Percentiles rank a stretch among this genome's conserved stretches.
These are phyloP conservation scores for Zygothrica quintamaculata DNA, from an alignment of 2,888 invertebrate species.

Conservation along the genomic window DNA sequence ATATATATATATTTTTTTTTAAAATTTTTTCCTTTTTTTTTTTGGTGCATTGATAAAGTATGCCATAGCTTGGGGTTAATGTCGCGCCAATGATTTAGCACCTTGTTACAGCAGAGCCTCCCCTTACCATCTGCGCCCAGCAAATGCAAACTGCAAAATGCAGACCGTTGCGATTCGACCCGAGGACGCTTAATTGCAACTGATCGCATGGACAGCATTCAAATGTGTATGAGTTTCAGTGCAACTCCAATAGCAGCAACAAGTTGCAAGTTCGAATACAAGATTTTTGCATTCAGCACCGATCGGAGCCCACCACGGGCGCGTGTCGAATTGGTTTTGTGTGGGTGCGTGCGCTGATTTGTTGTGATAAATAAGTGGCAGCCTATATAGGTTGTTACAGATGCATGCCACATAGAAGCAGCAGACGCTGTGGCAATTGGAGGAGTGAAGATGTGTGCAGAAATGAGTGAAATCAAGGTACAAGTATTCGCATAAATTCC, in stretches of 20 bases:
- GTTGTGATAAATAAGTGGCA: constrained; percentile 83
- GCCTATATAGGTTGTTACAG: constrained; percentile 62
- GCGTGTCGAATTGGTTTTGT: constrained; percentile 82
- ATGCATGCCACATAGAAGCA: constrained; percentile 27
- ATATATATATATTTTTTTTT: too few species aligned
- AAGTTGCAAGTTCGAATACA: constrained; percentile 5
- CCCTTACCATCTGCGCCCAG: constrained; percentile 1
- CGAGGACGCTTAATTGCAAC: constrained; percentile 72
- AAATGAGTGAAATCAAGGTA: constrained; percentile 22
- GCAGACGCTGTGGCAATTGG: neutral
- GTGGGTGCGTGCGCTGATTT: constrained; percentile 81
- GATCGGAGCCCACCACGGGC: constrained; percentile 69
- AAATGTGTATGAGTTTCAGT: constrained; percentile 19
- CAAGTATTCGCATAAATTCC: constrained; percentile 56
- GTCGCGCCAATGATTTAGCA: constrained; percentile 84
- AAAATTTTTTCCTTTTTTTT: constrained; percentile 16
- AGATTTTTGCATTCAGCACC: too few species aligned
- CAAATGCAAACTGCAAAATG: constrained; percentile 8
- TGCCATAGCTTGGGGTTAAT: constrained; percentile 83
- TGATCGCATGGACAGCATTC: constrained; percentile 74
- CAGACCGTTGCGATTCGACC: constrained; percentile 60
- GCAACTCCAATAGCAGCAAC: constrained; percentile 5
- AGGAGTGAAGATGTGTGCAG: neutral
- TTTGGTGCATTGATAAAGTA: constrained; percentile 83
- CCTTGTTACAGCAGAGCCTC: constrained; percentile 76